Conservation (phyloP, 2,797 vertebrate genomes). For the Phoxinus dragarum region DNA sequence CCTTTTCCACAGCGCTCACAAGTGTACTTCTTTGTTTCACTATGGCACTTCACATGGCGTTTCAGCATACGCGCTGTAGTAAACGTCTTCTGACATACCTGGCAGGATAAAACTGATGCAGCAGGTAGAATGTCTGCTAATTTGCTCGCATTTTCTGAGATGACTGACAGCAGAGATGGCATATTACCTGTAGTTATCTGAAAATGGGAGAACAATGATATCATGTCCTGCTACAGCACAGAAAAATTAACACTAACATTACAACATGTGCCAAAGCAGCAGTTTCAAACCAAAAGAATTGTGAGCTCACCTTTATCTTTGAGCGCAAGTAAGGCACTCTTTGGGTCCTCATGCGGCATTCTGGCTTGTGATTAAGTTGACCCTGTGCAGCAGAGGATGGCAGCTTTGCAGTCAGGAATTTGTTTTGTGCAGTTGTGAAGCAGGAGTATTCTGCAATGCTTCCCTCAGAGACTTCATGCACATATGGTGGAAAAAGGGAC, state of each 20-base stretch:
- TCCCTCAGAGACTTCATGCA: constrained; percentile 53
- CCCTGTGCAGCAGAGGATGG: constrained; percentile 52
- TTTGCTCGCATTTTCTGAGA: constrained; percentile 15
- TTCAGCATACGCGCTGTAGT: constrained; percentile 84
- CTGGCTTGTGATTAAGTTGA: constrained; percentile 30
- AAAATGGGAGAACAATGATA: constrained; percentile 4
- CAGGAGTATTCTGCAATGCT: constrained; percentile 53
- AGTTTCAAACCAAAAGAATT: neutral
- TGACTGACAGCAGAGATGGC: constrained; percentile 21
- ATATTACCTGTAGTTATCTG: constrained; percentile 70
- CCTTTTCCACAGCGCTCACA: constrained; percentile 87
- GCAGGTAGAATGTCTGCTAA: constrained; percentile 9
- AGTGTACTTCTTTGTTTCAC: constrained; percentile 81
- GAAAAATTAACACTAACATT: neutral
- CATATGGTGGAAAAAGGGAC: constrained; percentile 38
- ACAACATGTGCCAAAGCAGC: neutral
- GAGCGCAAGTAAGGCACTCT: constrained; percentile 51
- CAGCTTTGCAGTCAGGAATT: constrained; percentile 47
- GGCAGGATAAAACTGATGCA: constrained; percentile 72
- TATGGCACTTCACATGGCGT: constrained; percentile 86
- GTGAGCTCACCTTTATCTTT: constrained; percentile 59
- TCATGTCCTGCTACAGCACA: neutral
- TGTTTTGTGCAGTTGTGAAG: constrained; percentile 18
- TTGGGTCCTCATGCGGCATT: constrained; percentile 18
- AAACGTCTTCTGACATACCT: constrained; percentile 82